Evolutionary conservation across 2,797 vertebrate species (phyloP).

Genomic region (Tangara arthus): DNA sequence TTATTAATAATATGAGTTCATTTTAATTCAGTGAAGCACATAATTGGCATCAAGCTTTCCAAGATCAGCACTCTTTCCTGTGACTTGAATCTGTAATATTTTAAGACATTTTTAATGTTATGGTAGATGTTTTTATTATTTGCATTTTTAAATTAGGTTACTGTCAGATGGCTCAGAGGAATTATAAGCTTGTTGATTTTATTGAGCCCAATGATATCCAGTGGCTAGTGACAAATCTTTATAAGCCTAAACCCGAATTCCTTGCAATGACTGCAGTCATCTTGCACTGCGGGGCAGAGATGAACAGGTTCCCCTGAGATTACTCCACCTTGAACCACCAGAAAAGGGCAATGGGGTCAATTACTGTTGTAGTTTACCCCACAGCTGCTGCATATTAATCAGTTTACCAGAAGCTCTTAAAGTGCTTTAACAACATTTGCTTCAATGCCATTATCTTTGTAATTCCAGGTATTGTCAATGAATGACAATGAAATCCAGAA

Average conservation of each 20-base stretch:
- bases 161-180: conserved; percentile 66
- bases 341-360: conserved; percentile 69
- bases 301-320: conserved; percentile 66
- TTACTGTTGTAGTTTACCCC: conserved; percentile 68
- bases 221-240: conserved; percentile 67
- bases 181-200: conserved; percentile 75
- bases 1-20: conserved; percentile 77
- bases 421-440: conserved; percentile 44
- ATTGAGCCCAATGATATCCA: conserved; percentile 62
- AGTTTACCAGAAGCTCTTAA: conserved; percentile 55
- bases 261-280: conserved; percentile 66
- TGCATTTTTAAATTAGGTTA: conserved; percentile 77
- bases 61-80: conserved; percentile 65
- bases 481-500: conserved; percentile 7
- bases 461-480: conserved; percentile 27
- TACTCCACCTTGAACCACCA: conserved; percentile 72
- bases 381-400: conserved; percentile 71
- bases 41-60: conserved; percentile 77
- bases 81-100: conserved; percentile 70
- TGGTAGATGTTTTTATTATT: conserved; percentile 71
- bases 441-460: conserved; percentile 62
- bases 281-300: conserved; percentile 48
- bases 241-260: conserved; percentile 64
- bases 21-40: conserved; percentile 80
- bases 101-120: conserved; percentile 48